Evolutionary conservation across 2,888 invertebrate genomes (phyloP).

Genomic region (Esperia sulphurella): DNA sequence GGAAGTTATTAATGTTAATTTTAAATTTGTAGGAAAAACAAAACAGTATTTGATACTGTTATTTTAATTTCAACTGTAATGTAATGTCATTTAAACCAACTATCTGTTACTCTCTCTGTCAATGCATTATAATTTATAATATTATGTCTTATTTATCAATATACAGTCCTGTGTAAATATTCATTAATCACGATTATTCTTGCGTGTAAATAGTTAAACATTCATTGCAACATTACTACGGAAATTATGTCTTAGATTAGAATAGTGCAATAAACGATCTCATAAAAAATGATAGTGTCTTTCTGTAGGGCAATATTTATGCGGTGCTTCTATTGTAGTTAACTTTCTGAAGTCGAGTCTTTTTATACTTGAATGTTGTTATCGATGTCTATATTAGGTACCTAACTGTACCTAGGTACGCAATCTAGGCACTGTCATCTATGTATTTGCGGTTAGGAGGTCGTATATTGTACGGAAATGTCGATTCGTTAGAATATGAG

Average conservation of each 20-base stretch:
- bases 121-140: not conserved
- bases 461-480: slow-evolving; percentile 41
- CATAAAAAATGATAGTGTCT: slow-evolving; percentile 26
- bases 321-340: slow-evolving; percentile 35
- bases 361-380: slow-evolving; percentile 13
- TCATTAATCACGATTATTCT: slow-evolving; percentile 32
- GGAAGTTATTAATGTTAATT: too few species aligned
- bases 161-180: slow-evolving; percentile 44
- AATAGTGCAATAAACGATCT: slow-evolving; percentile 54
- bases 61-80: too few species aligned
- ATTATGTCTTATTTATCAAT: slow-evolving; percentile 7
- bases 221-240: not conserved
- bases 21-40: not conserved
- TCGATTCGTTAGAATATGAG: not conserved
- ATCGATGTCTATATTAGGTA: slow-evolving; percentile 17
- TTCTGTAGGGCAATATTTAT: slow-evolving; percentile 27
- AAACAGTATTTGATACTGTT: too few species aligned
- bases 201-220: slow-evolving; percentile 38
- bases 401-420: slow-evolving; percentile 4
- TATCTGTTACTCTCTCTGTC: too few species aligned
- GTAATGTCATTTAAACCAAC: too few species aligned
- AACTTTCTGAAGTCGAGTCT: slow-evolving; percentile 4
- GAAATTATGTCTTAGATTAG: not conserved
- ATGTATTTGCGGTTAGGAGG: slow-evolving; percentile 21
- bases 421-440: slow-evolving; percentile 12